Evolutionary conservation across 2,113 vertebrate genomes (phyloP), one percentile per base, ranked within the genome.

Genomic region (Oryzias celebensis): DNA sequence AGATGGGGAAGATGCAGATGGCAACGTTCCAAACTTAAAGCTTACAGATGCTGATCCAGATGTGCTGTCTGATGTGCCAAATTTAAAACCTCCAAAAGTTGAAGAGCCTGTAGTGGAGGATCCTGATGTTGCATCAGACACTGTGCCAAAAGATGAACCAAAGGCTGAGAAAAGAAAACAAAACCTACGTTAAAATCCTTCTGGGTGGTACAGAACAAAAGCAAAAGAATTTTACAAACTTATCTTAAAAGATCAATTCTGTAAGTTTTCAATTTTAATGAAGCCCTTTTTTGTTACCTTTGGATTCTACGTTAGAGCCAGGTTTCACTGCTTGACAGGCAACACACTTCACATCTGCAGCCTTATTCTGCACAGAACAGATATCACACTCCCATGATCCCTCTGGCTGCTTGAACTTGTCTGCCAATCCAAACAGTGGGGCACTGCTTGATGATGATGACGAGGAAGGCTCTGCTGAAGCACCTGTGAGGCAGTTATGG

Each of bases 321-420:
- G 94, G 91, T 87, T 95, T 98, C 71, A 86, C 80, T 16, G 92
- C 72, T 69, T 93, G 91, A 89, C 96, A 99, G 84, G 94, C 90
- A 67, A 95, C 90, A 92, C 96, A 98, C 80, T 93, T 89, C 71
- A 78, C 81, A 75, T 95, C 93, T 62, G 93, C 93, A 57, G 93
- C 92, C 76, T 94, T 95, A 86, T 99, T 98, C 75, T 77, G 87
- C 67, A 97, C 58, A 81, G 89, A 89, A 92, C 96, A 98, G 62
- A 91, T 85, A 0, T 91, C 86, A 87, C 96, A 98, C 5, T 98
- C 94, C 97, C 97, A 99, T 81, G 91, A 89, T 20, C 94, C 96
- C 77, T 94, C 90, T 0, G 96, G 94, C 83, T 93, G 94, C 86
- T 95, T 97, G 74, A 98, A 96, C 73, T 93, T 92, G 65, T 98